Conservation (phyloP, 2,888 invertebrate genomes). For the Zaprionus lineosus region DNA sequence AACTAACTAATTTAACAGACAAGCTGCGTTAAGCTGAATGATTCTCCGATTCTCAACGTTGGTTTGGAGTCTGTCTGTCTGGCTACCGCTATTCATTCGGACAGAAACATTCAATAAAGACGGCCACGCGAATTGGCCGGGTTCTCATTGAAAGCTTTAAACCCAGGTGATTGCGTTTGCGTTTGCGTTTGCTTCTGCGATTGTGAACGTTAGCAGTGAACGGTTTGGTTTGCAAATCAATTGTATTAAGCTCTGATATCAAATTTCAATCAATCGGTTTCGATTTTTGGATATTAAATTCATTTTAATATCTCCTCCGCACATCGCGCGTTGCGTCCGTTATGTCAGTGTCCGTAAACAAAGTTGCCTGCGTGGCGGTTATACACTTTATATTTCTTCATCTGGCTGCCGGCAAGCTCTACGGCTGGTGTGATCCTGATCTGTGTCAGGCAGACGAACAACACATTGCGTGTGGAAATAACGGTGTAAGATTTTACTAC, state of each 20-base stretch:
- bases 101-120: slow-evolving; percentile 78
- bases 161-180: slow-evolving; percentile 10
- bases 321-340: not conserved
- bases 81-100: slow-evolving; percentile 64
- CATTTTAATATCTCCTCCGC: not conserved
- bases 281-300: not conserved
- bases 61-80: slow-evolving; percentile 69
- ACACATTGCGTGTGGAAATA: slow-evolving; percentile 80
- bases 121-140: slow-evolving; percentile 67
- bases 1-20: slow-evolving; percentile 44
- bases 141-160: slow-evolving; percentile 54
- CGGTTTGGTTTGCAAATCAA: slow-evolving; percentile 38
- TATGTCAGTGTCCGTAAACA: slow-evolving; percentile 40
- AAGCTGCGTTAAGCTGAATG: slow-evolving; percentile 25
- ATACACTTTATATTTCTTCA: slow-evolving; percentile 41
- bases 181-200: too few species aligned
- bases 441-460: slow-evolving; percentile 63
- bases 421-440: slow-evolving; percentile 77
- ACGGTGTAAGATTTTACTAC: slow-evolving; percentile 66
- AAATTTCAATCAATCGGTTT: not conserved
- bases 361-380: slow-evolving; percentile 49
- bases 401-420: slow-evolving; percentile 42
- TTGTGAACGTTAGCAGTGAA: slow-evolving; percentile 10
- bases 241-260: slow-evolving; percentile 28
- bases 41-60: slow-evolving; percentile 27